A percentile compares a stretch with the other conserved stretches of the same genome.
These are phyloP conservation scores for Trissolcus japonicus DNA, from an alignment of 2,888 invertebrate genomes.

Conservation along the genomic window DNA sequence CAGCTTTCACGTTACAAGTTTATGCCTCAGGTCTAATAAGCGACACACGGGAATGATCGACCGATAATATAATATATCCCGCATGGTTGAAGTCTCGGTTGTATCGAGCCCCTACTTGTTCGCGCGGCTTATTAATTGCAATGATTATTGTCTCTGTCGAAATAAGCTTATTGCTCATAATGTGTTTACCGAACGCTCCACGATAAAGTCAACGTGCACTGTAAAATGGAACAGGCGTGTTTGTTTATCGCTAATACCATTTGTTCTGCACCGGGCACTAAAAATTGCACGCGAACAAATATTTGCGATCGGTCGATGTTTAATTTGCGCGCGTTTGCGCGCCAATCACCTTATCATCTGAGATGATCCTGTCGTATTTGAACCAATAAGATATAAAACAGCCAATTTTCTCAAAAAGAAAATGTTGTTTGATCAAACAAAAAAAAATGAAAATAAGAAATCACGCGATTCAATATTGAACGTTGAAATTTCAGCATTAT, in stretches of 20 bases:
- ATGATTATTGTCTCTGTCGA: conserved; percentile 11
- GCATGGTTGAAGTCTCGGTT: not conserved
- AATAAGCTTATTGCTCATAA: conserved; percentile 20
- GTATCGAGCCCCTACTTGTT: conserved; percentile 11
- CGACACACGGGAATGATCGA: conserved; percentile 21
- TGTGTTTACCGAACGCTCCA: conserved; percentile 11
- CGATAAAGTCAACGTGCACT: conserved; percentile 20
- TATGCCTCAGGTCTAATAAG: conserved; percentile 25
- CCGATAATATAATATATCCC: conserved; percentile 28
- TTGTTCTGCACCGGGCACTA: conserved; percentile 12
- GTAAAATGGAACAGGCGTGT: conserved; percentile 18
- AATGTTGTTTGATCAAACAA: no score
- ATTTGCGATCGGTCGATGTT: conserved; percentile 11
- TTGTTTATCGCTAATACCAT: conserved; percentile 35
- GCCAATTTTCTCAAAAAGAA: no score
- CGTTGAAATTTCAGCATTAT: no score
- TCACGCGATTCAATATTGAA: no score
- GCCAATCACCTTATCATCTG: not conserved
- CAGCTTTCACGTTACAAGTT: conserved; percentile 2
- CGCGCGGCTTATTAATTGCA: conserved; percentile 22
- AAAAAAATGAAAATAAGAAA: no score
- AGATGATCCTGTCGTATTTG: no score
- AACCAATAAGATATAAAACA: no score
- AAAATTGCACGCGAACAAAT: conserved; percentile 32
- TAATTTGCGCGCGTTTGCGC: not conserved